A percentile compares a stretch with the other conserved stretches of the same genome.
phyloP scores from a whole-genome alignment of 2,888 invertebrate species.

The Coecobrya sp. region DNA sequence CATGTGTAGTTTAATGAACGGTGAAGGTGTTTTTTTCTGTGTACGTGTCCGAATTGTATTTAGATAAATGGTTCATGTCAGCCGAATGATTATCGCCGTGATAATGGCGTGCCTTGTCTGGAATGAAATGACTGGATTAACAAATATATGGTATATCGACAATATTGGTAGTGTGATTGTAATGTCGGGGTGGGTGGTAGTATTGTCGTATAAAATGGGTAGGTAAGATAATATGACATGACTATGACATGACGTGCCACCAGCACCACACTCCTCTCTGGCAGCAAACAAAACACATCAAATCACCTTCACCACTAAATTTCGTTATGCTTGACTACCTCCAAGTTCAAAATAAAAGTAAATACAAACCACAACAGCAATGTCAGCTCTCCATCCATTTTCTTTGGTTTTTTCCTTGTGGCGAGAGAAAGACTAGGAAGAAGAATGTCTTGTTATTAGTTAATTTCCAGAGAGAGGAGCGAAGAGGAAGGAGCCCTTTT shows the following conservation, averaged over 20 bases:
- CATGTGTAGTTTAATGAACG: conserved; percentile 37
- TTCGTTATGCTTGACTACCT: conserved; percentile 70
- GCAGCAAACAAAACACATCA: conserved; percentile 45
- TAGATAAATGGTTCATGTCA: conserved; percentile 65
- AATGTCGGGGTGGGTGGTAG: conserved; percentile 30
- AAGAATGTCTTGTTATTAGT: conserved; percentile 78
- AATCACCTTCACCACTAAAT: conserved; percentile 50
- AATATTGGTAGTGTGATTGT: conserved; percentile 53
- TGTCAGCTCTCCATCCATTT: not conserved
- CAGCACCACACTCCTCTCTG: not conserved
- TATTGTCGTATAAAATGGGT: conserved; percentile 46
- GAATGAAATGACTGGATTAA: conserved; percentile 76
- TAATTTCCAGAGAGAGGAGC: conserved; percentile 67
- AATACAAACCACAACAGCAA: conserved; percentile 33
- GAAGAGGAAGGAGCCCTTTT: conserved; percentile 58
- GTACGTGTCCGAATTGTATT: conserved; percentile 6
- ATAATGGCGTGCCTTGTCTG: conserved; percentile 76
- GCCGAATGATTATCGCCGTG: conserved; percentile 71
- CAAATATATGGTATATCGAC: conserved; percentile 64
- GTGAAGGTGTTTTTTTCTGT: conserved; percentile 12
- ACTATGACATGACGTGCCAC: conserved; percentile 79
- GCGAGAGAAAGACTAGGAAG: conserved; percentile 10
- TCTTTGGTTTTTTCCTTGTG: not conserved
- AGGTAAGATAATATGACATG: conserved; percentile 41
- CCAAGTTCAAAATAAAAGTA: conserved; percentile 58